phyloP scores from a whole-genome alignment of 37 sponge, comb jelly and placozoan genomes.

The Beroe forskalii region DNA sequence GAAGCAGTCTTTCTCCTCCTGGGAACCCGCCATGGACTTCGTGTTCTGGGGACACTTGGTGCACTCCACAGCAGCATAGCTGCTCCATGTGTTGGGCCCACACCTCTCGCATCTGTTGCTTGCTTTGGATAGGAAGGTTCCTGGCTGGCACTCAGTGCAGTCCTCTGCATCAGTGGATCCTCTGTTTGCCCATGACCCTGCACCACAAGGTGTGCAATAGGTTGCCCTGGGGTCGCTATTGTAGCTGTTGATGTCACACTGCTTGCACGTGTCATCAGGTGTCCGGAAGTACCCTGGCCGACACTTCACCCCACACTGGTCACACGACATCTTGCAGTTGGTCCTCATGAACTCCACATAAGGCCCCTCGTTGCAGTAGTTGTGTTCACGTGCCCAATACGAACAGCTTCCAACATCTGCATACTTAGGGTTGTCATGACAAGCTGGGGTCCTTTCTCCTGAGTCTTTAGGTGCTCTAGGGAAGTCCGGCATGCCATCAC shows the following conservation, averaged over 20 bases:
- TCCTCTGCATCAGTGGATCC: not conserved
- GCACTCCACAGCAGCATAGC: conserved; percentile 5
- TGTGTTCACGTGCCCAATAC: conserved; percentile 29
- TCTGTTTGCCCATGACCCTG: not conserved
- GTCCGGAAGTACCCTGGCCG: conserved; percentile 6
- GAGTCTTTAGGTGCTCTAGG: not conserved
- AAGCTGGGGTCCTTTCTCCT: not conserved
- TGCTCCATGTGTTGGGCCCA: not conserved
- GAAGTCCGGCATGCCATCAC: conserved; percentile 6
- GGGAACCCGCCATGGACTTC: not conserved
- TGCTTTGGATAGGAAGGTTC: not conserved
- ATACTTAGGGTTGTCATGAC: not conserved
- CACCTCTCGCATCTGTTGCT: conserved; percentile 34
- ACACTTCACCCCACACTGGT: not conserved
- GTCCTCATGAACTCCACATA: conserved; percentile 3
- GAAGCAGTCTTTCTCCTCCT: not conserved
- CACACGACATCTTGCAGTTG: conserved; percentile 9
- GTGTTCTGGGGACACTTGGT: conserved; percentile 3
- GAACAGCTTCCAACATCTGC: conserved; percentile 3
- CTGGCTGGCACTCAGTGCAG: conserved; percentile 27
- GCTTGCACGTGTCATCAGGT: not conserved
- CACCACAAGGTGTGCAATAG: not conserved
- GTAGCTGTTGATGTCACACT: conserved; percentile 14
- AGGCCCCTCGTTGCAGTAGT: not conserved
- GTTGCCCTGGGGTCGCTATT: conserved; percentile 8